A percentile compares a stretch with the other conserved stretches of the same genome.
Evolutionary conservation across 64 coral and sea anemone species (phyloP).

Genomic region (Dendrophyllia cribrosa): DNA sequence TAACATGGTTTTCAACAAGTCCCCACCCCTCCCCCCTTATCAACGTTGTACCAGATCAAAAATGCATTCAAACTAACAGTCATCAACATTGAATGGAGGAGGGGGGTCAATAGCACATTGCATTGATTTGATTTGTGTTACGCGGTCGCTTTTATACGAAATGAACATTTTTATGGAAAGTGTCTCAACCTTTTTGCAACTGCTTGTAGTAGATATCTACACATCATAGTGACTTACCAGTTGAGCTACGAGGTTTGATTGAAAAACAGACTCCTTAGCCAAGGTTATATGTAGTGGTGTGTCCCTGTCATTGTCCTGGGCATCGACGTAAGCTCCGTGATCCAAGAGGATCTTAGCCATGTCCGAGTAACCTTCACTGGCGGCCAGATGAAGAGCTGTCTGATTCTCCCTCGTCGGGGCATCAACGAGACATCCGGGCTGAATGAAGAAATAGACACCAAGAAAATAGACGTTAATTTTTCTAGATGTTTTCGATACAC

Average conservation of each 20-base stretch:
- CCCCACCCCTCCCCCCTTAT: too few relatives aligned
- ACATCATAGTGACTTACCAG: background rate
- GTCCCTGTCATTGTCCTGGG: constrained; percentile 19
- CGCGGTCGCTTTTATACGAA: too few relatives aligned
- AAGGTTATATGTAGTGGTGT: constrained; percentile 49
- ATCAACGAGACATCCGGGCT: constrained; percentile 37
- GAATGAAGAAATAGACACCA: background rate
- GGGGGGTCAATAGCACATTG: too few relatives aligned
- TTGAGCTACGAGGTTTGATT: background rate
- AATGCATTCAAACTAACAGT: too few relatives aligned
- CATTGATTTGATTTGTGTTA: too few relatives aligned
- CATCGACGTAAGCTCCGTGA: constrained; percentile 54
- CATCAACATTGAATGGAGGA: too few relatives aligned
- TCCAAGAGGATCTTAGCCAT: constrained; percentile 50
- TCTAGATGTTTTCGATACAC: background rate
- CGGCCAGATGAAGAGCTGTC: constrained; percentile 47
- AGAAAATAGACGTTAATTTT: background rate
- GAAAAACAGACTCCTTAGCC: background rate
- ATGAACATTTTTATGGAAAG: too few relatives aligned
- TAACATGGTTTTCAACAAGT: too few relatives aligned
- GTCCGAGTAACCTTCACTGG: constrained; percentile 43
- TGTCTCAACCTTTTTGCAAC: too few relatives aligned
- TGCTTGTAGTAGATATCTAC: too few relatives aligned
- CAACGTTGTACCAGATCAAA: too few relatives aligned
- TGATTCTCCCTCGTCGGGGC: background rate